Evolutionary conservation across 1,140 invertebrate species (phyloP).

Genomic region (Papilio glaucus): DNA sequence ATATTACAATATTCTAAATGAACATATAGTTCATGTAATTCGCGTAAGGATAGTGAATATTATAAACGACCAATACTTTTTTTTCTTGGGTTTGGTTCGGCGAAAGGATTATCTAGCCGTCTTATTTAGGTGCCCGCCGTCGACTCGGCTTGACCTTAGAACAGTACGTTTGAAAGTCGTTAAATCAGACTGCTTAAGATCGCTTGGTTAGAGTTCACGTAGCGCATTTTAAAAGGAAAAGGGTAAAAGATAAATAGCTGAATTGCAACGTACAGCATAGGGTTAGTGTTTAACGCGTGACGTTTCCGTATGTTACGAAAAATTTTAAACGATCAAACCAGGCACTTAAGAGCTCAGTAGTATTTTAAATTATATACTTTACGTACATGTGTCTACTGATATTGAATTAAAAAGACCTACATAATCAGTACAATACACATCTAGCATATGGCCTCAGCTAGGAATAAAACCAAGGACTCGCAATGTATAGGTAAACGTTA

Average conservation of each 20-base stretch:
- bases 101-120: background rate
- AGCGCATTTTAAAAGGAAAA: background rate
- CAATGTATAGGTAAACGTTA: background rate
- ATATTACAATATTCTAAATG: too few relatives aligned
- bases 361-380: too few relatives aligned
- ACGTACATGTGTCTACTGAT: too few relatives aligned
- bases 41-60: too few relatives aligned
- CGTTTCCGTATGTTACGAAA: background rate
- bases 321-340: too few relatives aligned
- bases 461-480: background rate
- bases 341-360: too few relatives aligned
- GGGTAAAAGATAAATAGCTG: background rate
- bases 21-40: too few relatives aligned
- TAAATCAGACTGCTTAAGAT: background rate
- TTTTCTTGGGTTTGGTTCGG: background rate
- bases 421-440: too few relatives aligned
- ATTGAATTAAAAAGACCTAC: too few relatives aligned
- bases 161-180: constrained; percentile 15
- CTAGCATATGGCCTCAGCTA: too few relatives aligned
- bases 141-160: background rate
- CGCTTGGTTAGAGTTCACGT: background rate
- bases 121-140: background rate
- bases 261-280: background rate
- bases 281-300: background rate
- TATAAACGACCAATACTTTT: constrained; percentile 2